Evolutionary conservation across 2,888 invertebrate genomes (phyloP), one percentile per base, ranked within the genome.

Genomic region (Scaptomyza parva): DNA sequence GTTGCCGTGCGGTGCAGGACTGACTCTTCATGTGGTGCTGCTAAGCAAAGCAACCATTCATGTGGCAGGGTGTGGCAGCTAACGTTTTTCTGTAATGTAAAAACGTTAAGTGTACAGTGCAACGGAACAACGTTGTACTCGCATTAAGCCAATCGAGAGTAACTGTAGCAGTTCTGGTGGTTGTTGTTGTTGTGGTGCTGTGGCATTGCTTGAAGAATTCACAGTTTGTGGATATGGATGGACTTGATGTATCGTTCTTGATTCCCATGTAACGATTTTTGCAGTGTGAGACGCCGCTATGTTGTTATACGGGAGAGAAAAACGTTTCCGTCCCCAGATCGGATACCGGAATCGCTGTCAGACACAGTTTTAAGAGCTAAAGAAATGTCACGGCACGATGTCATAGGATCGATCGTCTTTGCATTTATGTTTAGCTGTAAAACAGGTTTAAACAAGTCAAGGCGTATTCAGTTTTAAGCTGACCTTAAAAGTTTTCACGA

Each of bases 261-360:
- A 79, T 88, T 88, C 89, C 88, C 88, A 87, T 88, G n/a, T 86
- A 85, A 88, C 89, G 88, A 88, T 87, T 88, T 88, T 76, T 70
- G 87, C 54, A 26, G 55, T 50, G 45, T 54, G 45, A 61, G 9
- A 54, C 50, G 47, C 30, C 28, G 45, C 28, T 28, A 18, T 0
- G 37, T 61, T 55, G 54, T 40, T 62, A 41, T 45, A 45, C 37
- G 40, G 61, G 68, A 69, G 17, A 37, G 50, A 43, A 57, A 41
- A 55, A 37, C 45, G 45, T 26, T 28, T 52, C 33, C 61, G 63
- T 41, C 28, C 52, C 66, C 66, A 40, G 28, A 62, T 20, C 14
- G 30, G 7, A 33, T 40, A 28, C 9, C 26, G 11, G 45, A 53
- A 44, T 30, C 30, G 26, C 33, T 35, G 51, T 18, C 14, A 9